These are phyloP conservation scores for Tylochromis polylepis DNA, from an alignment of 2,113 vertebrate species.

Conservation along the genomic window DNA sequence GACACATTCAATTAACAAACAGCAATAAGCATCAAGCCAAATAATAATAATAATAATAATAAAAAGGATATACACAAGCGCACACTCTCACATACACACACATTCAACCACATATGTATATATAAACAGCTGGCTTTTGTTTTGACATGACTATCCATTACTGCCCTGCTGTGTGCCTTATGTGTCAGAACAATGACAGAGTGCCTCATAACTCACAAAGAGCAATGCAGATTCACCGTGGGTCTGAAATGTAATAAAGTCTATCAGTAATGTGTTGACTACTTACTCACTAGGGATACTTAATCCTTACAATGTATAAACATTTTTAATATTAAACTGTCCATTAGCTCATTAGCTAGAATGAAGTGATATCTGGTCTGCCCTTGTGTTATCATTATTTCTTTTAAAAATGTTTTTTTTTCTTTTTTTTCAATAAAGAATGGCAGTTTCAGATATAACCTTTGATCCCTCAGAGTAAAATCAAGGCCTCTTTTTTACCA, in stretches of 20 bases:
- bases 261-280: constrained; percentile 61
- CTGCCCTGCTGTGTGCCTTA: constrained; percentile 58
- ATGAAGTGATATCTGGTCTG: constrained; percentile 70
- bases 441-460: constrained; percentile 80
- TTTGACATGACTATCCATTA: constrained; percentile 63
- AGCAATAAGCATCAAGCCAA: constrained; percentile 67
- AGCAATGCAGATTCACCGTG: constrained; percentile 53
- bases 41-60: background rate
- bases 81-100: constrained; percentile 34
- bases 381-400: constrained; percentile 60
- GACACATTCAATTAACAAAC: constrained; percentile 70
- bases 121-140: constrained; percentile 75
- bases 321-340: constrained; percentile 64
- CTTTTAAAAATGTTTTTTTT: constrained; percentile 66
- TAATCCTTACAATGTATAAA: constrained; percentile 65
- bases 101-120: constrained; percentile 68
- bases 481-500: constrained; percentile 80
- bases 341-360: constrained; percentile 53
- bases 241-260: constrained; percentile 57
- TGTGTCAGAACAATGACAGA: constrained; percentile 59
- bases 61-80: constrained; percentile 36
- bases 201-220: constrained; percentile 51
- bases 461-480: constrained; percentile 77
- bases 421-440: constrained; percentile 66
- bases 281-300: constrained; percentile 59